Conservation (phyloP, 2,113 vertebrate genomes). For the Malurus melanocephalus region DNA sequence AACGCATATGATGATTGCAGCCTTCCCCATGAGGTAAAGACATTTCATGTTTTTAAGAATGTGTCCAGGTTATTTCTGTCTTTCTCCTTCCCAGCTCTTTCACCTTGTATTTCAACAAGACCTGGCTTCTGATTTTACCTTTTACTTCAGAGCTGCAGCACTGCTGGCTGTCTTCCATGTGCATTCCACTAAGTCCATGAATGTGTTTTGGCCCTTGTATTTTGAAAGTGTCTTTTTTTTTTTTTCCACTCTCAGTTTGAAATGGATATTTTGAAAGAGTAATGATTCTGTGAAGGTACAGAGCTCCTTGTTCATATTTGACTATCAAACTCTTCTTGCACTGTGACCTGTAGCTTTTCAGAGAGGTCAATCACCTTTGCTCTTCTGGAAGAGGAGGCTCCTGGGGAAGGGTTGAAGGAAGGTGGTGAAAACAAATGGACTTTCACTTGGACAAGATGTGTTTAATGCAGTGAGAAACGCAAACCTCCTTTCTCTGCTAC, state of each 20-base stretch:
- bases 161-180: neutral
- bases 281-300: neutral
- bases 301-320: neutral
- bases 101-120: conserved; percentile 40
- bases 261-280: neutral
- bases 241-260: neutral
- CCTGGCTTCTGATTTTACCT: conserved; percentile 49
- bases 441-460: neutral
- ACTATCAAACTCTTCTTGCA: neutral
- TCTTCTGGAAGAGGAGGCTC: neutral
- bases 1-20: conserved; percentile 47
- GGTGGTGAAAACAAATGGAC: conserved; percentile 1
- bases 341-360: neutral
- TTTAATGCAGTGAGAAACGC: neutral
- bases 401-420: neutral
- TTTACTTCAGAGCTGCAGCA: conserved; percentile 8
- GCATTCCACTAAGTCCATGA: neutral
- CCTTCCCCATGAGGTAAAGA: conserved; percentile 45
- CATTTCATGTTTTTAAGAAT: conserved; percentile 27
- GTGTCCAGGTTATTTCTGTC: neutral
- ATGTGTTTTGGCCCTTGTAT: neutral
- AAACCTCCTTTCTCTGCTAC: conserved; percentile 5
- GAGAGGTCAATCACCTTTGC: neutral
- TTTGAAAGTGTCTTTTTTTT: neutral
- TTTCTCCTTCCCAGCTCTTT: conserved; percentile 14